Percentiles rank a stretch among this genome's conserved stretches.
phyloP scores from a whole-genome alignment of 2,797 vertebrate genomes.

The Muscicapa striata region DNA sequence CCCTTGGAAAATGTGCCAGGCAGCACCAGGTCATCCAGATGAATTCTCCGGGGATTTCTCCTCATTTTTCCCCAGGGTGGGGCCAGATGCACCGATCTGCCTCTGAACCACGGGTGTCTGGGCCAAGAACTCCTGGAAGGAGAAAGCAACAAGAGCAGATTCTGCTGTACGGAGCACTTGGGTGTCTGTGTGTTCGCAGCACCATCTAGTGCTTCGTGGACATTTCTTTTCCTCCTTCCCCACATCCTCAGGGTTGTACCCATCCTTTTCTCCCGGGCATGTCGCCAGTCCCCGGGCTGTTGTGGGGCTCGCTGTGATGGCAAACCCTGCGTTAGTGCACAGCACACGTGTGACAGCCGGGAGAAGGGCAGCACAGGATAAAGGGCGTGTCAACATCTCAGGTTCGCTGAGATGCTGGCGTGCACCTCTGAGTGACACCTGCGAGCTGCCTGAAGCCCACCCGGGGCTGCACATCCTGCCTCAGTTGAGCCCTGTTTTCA shows the following conservation, averaged over 20 bases:
- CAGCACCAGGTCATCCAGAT: background rate
- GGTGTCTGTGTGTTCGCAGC: background rate
- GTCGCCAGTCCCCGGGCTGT: rapidly evolving
- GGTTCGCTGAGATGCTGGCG: too few relatives aligned
- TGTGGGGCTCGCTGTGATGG: rapidly evolving
- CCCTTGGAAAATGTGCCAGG: rapidly evolving
- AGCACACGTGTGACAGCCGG: background rate
- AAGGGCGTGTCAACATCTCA: rapidly evolving
- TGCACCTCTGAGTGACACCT: rapidly evolving
- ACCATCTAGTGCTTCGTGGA: constrained; percentile 39
- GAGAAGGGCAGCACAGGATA: background rate
- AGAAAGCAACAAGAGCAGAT: rapidly evolving
- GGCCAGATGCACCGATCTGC: background rate
- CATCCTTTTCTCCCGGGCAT: background rate
- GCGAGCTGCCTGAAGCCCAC: background rate
- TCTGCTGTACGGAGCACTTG: rapidly evolving
- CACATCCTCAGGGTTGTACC: rapidly evolving
- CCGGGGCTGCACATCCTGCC: background rate
- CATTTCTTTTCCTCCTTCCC: background rate
- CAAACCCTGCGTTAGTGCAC: rapidly evolving
- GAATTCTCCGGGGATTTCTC: background rate
- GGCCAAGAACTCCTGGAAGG: background rate
- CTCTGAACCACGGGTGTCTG: background rate
- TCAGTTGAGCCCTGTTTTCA: background rate
- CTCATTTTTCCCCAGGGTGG: background rate